Evolutionary conservation across 2,797 vertebrate genomes (phyloP).

Genomic region (Selene dorsalis): DNA sequence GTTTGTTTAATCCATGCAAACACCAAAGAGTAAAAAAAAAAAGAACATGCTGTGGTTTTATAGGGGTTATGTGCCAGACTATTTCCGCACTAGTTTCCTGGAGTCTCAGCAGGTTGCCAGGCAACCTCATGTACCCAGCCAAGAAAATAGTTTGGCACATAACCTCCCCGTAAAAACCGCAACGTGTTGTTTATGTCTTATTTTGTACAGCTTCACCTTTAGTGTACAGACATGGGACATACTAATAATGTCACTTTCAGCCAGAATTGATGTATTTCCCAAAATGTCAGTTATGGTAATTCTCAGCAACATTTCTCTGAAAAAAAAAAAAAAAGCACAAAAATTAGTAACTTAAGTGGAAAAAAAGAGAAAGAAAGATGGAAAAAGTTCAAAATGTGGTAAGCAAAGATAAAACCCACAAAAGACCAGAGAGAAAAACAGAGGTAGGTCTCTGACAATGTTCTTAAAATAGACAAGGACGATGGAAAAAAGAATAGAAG

Average conservation of each 20-base stretch:
- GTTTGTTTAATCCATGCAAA: neutral
- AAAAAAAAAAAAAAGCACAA: neutral
- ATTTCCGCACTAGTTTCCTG: neutral
- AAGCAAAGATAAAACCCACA: neutral
- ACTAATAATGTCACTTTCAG: neutral
- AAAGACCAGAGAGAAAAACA: neutral
- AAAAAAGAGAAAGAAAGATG: too few species aligned
- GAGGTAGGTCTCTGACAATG: neutral
- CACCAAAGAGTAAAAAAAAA: neutral
- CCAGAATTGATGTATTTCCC: neutral
- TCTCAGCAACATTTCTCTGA: neutral
- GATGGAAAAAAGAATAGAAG: neutral
- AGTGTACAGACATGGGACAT: neutral
- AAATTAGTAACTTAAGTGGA: too few species aligned
- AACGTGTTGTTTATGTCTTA: neutral
- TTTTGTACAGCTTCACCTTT: neutral
- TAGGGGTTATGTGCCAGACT: neutral
- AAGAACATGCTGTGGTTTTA: slow-evolving; percentile 1
- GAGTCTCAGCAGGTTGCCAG: neutral
- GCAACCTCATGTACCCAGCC: neutral
- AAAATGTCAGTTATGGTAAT: neutral
- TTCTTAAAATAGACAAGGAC: slow-evolving; percentile 29
- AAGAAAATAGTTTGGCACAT: slow-evolving; percentile 4
- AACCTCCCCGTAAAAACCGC: neutral
- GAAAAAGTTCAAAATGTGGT: too few species aligned